Evolutionary conservation across 2,113 vertebrate genomes (phyloP).

Genomic region (Salvator merianae): DNA sequence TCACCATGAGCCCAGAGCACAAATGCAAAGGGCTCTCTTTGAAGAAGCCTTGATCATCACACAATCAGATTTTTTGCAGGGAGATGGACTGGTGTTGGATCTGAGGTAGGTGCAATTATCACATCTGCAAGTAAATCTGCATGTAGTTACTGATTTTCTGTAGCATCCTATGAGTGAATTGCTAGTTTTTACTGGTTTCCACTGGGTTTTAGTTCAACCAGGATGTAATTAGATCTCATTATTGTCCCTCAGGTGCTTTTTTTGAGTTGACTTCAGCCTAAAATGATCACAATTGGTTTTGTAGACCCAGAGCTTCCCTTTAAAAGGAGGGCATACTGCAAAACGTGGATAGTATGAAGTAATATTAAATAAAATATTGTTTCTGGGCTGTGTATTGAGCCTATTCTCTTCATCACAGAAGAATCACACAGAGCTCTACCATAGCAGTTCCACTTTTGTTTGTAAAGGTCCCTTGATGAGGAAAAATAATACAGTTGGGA

Average conservation of each 20-base stretch:
- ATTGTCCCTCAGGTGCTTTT: background rate
- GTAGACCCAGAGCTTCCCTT: background rate
- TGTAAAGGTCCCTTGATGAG: background rate
- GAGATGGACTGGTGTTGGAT: conserved; percentile 45
- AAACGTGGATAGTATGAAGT: too few species aligned
- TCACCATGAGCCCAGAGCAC: conserved; percentile 43
- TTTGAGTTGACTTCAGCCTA: background rate
- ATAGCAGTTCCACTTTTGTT: background rate
- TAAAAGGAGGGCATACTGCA: too few species aligned
- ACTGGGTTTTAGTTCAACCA: background rate
- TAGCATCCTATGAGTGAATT: background rate
- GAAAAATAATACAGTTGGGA: background rate
- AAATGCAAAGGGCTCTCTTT: conserved; percentile 60
- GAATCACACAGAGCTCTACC: too few species aligned
- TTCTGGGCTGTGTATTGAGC: too few species aligned
- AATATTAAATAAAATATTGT: background rate
- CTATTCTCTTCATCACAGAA: background rate
- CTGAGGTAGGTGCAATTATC: conserved; percentile 42
- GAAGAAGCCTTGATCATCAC: conserved; percentile 59
- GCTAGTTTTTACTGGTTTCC: background rate
- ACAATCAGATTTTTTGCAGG: conserved; percentile 55
- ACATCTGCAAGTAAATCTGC: conserved; percentile 38
- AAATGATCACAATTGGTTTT: background rate
- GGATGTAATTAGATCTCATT: background rate
- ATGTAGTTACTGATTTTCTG: conserved; percentile 24